Evolutionary conservation across 2,113 vertebrate genomes (phyloP).

Genomic region (Pyxicephalus adspersus): DNA sequence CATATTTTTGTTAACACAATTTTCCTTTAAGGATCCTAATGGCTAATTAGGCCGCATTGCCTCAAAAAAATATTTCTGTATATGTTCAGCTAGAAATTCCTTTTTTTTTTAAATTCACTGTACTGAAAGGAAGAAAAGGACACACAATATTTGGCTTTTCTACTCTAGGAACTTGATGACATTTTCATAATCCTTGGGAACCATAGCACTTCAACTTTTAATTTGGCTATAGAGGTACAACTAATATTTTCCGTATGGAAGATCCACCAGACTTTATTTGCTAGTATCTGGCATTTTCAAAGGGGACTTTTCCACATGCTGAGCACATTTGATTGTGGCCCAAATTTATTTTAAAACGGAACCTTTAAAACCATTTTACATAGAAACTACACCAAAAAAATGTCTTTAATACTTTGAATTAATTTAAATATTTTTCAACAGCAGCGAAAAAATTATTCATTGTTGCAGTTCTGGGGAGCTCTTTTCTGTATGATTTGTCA

Average conservation of each 20-base stretch:
- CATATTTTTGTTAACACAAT: too few species aligned
- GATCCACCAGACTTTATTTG: constrained; percentile 28
- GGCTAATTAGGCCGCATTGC: too few species aligned
- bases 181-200: constrained; percentile 22
- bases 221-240: constrained; percentile 10
- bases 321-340: neutral
- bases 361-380: neutral
- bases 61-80: too few species aligned
- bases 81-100: too few species aligned
- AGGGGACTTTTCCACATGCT: constrained; percentile 4
- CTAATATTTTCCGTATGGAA: constrained; percentile 30
- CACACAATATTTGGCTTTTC: neutral
- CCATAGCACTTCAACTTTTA: constrained; percentile 19
- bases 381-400: too few species aligned
- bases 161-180: neutral
- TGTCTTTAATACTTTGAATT: too few species aligned
- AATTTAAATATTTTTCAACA: too few species aligned
- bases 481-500: too few species aligned
- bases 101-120: too few species aligned
- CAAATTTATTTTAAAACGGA: neutral
- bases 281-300: constrained; percentile 24
- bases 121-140: neutral
- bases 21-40: too few species aligned
- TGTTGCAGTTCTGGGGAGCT: too few species aligned
- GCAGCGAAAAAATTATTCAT: too few species aligned